Base-by-base conservation (phyloP, 2,113 vertebrate species). In the Scatophagus argus region DNA sequence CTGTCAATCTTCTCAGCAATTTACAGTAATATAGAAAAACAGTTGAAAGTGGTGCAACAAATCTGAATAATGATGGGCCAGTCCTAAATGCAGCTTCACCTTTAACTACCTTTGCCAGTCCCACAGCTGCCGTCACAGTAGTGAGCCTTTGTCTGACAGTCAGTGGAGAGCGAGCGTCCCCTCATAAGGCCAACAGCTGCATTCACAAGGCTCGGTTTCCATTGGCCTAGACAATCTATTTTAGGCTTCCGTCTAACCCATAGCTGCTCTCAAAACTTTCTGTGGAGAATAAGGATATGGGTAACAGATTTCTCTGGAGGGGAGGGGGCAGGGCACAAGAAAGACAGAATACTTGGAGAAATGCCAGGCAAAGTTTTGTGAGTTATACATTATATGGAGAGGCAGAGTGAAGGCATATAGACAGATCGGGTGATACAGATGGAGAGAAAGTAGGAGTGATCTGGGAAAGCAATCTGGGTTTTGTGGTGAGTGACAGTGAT, bases 161-260 rank as follows among this genome's bases (percentile, higher is more conserved):
- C 43, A 23, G 41, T 31, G 10, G 46, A 58, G 69, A 68, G 41
- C 25, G 2, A 44, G 61, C 56, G 43, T 77, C 75, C 41, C 62
- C 80, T 91, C 91, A 91, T 91, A 87, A 89, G 90, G 85, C 88
- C 79, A 62, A 85, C 91, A 94, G 92, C 90, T 94, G 91, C 82
- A 81, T 77, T 89, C 67, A 70, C 61, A 76, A 79, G 56, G 34
- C 77, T 87, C 60, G 70, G 51, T 79, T 82, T 73, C 77, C 79
- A 90, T 60, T 56, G 43, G 81, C 68, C 80, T 32, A 52, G 52
- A 39, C 63, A 3, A 29, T 89, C 84, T 91, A 88, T 91, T 89
- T 91, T 86, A 66, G 74, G 66, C 52, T 67, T 87, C 60, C 3
- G 69, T 82, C 74, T 63, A 71, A 70, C 72, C 67, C 78, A 23